Evolutionary conservation across 2,797 vertebrate genomes (phyloP).

Genomic region (Rhinoraja longicauda): DNA sequence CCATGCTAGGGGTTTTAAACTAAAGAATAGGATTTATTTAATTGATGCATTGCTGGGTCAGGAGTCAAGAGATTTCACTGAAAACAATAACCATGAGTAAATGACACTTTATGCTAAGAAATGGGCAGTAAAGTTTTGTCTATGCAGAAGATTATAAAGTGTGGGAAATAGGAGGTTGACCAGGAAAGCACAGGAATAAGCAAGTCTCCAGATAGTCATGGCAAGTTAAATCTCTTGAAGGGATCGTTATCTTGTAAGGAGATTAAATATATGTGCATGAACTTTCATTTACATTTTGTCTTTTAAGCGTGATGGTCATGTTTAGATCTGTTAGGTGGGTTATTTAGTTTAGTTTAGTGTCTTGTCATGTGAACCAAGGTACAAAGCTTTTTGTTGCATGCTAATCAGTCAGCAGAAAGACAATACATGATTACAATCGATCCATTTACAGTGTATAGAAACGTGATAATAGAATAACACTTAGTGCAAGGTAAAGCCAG

Average conservation of each 20-base stretch:
- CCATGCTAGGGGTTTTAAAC: no score
- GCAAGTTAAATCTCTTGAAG: background rate
- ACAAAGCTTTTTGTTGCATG: no score
- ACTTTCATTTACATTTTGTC: background rate
- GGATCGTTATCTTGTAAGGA: background rate
- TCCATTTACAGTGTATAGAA: no score
- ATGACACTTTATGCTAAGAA: background rate
- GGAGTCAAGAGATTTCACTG: no score
- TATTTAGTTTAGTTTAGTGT: no score
- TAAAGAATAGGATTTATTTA: no score
- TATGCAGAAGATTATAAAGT: background rate
- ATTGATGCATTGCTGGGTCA: no score
- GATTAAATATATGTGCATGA: background rate
- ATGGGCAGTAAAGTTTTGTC: background rate
- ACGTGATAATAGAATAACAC: no score
- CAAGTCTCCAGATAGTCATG: background rate
- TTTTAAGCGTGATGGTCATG: background rate
- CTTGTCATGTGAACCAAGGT: no score
- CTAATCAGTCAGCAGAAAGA: no score
- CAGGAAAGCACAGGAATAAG: background rate
- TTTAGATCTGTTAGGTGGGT: background rate
- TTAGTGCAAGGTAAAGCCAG: no score
- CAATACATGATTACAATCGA: no score
- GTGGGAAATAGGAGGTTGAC: background rate
- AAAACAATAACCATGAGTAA: background rate